Percentiles rank a stretch among this genome's conserved stretches.
phyloP scores from a whole-genome alignment of 2,888 invertebrate genomes.

The Apoderus coryli region DNA sequence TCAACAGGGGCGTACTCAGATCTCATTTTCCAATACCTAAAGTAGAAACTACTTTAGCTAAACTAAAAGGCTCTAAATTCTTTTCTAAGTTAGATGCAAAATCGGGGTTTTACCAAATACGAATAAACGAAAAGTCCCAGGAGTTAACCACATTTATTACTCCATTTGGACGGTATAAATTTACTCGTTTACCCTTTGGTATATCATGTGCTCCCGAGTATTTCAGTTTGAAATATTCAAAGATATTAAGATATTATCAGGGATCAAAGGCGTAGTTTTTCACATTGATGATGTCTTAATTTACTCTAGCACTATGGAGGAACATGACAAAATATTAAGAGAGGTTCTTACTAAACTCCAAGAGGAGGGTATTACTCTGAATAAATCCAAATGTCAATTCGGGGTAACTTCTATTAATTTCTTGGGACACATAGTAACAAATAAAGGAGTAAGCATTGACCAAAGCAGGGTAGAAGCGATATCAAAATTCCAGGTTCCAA shows the following conservation, averaged over 20 bases:
- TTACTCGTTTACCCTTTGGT: constrained; percentile 9
- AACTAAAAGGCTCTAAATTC: constrained; percentile 15
- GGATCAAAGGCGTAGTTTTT: constrained; percentile 10
- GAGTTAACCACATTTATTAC: no score
- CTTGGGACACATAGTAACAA: constrained; percentile 2
- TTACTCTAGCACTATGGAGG: constrained; percentile 7
- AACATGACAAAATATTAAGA: constrained; percentile 10
- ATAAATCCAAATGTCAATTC: constrained; percentile 9
- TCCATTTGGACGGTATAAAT: no score
- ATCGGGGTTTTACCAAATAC: constrained; percentile 10
- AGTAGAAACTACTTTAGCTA: constrained; percentile 17
- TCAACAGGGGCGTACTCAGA: constrained; percentile 15
- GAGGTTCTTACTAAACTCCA: constrained; percentile 3
- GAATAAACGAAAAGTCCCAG: no score
- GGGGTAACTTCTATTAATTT: constrained; percentile 7
- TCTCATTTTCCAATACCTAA: constrained; percentile 19
- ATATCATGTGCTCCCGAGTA: constrained; percentile 10
- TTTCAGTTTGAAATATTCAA: constrained; percentile 8
- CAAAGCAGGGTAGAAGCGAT: constrained; percentile 8
- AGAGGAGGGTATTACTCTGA: constrained; percentile 10
- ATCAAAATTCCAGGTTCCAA: constrained; percentile 7
- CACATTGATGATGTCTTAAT: constrained; percentile 12
- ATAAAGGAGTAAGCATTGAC: constrained; percentile 6
- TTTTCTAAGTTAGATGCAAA: constrained; percentile 20
- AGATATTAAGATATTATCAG: constrained; percentile 9